These are phyloP conservation scores for Allolobophora icterica DNA, from an alignment of 2,888 invertebrate genomes.

Conservation along the genomic window DNA sequence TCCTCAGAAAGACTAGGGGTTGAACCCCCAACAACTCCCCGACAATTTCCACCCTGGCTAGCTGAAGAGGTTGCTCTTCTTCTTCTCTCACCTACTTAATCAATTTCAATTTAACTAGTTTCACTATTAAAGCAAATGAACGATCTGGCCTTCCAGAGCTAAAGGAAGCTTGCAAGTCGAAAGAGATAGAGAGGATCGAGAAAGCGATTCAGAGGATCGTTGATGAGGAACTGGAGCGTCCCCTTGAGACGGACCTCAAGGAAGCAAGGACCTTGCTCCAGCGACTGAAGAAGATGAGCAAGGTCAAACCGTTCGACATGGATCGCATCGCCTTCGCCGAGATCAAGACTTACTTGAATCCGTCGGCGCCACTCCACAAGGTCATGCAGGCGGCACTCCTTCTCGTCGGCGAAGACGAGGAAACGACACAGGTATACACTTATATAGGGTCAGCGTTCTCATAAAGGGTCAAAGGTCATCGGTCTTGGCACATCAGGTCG, in stretches of 20 bases:
- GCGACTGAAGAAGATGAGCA: constrained; percentile 48
- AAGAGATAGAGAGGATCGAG: constrained; percentile 8
- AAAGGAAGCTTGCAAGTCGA: constrained; percentile 23
- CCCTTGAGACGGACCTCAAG: constrained; percentile 49
- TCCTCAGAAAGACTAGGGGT: too few relatives aligned
- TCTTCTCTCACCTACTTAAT: too few relatives aligned
- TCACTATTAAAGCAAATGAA: not conserved
- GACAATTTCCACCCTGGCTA: too few relatives aligned
- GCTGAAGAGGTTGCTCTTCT: too few relatives aligned
- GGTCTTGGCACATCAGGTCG: too few relatives aligned
- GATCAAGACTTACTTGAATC: constrained; percentile 56
- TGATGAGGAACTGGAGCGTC: not conserved
- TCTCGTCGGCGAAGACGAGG: constrained; percentile 55
- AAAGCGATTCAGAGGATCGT: constrained; percentile 25
- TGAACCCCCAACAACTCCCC: too few relatives aligned
- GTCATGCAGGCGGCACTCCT: constrained; percentile 57
- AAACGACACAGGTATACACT: constrained; percentile 50
- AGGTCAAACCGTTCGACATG: constrained; percentile 51
- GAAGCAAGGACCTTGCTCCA: constrained; percentile 48
- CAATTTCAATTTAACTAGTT: too few relatives aligned
- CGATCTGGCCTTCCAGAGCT: constrained; percentile 12
- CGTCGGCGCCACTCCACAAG: constrained; percentile 55
- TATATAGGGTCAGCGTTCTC: too few relatives aligned
- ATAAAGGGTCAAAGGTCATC: too few relatives aligned
- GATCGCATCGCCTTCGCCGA: constrained; percentile 58